Evolutionary conservation across 2,888 invertebrate genomes (phyloP), one percentile per base, ranked within the genome.

Genomic region (Apamea monoglypha): DNA sequence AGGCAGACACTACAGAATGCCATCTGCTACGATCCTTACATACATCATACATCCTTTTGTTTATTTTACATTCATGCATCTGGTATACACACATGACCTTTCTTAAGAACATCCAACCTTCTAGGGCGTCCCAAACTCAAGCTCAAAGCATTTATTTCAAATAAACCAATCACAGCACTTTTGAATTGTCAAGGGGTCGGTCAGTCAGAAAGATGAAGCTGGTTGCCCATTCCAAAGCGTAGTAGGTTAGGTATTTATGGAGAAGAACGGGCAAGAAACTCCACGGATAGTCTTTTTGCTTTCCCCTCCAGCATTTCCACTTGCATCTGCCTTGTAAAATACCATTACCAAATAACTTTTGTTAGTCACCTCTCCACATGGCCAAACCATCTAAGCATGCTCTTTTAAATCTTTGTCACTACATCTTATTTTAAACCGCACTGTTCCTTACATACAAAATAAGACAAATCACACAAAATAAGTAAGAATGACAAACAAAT

Each of bases 401-500:
- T 29, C 29, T 64, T 64, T 64, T 64, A 1, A 21, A 21, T 64
- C 5, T 1, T 21, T 64, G 2, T 6, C 21, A 36, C 21, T 64
- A 64, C 32, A 0, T 32, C 5, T 12, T 64, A 21, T 12, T 61
- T 59, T 8, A 29, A 21, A 32, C 21, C 25, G 36, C 14, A 36
- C 21, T 21, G 64, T 25, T 12, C 1, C 2, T 40, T 16, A 25
- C 66, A 25, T 32, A 66, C 40, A 53, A 63, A 75, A 25, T 47
- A 53, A 74, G 21, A 25, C 8, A 21, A 21, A 53, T 53, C 53
- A 25, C 25, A 25, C 21, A 53, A 53, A 53, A 53, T 53, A 16
- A 40, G 50, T 12, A 36, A 40, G 16, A 59, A 53, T 75, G 32
- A 18, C 16, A 29, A 74, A 53, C n/a, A 67, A 78, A 64, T 69